Conservation (phyloP, 2,113 vertebrate genomes). For the Ginglymostoma cirratum region DNA sequence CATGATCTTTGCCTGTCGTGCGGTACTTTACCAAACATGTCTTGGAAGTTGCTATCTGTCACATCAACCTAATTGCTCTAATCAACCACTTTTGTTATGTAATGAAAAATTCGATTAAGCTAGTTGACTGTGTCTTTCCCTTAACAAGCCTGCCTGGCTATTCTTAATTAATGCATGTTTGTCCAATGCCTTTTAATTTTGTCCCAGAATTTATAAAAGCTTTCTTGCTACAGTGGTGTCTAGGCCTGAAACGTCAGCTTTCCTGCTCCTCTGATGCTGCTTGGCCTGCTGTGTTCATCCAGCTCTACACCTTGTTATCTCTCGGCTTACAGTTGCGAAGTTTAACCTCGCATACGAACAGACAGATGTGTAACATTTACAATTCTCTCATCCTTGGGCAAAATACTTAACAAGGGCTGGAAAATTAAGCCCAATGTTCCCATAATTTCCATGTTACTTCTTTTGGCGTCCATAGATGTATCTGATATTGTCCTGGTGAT, state of each 20-base stretch:
- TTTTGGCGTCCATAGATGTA: background rate
- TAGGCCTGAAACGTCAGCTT: too few relatives aligned
- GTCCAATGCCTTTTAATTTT: background rate
- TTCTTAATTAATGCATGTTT: background rate
- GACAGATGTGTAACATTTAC: background rate
- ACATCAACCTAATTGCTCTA: background rate
- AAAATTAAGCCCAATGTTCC: background rate
- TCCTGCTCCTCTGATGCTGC: too few relatives aligned
- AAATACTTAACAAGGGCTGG: background rate
- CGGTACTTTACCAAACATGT: background rate
- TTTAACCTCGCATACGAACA: background rate
- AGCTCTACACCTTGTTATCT: too few relatives aligned
- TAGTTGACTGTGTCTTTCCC: background rate
- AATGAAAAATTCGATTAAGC: background rate
- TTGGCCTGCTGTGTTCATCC: too few relatives aligned
- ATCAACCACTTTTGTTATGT: background rate
- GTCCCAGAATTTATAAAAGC: background rate
- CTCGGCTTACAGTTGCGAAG: background rate
- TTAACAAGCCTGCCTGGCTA: too few relatives aligned
- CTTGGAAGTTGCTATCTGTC: background rate
- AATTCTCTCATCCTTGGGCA: background rate
- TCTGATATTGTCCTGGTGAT: background rate
- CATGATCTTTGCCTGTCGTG: background rate
- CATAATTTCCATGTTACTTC: background rate
- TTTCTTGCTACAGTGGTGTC: background rate